Percentiles rank a stretch among this genome's conserved stretches.
Evolutionary conservation across 2,113 vertebrate species (phyloP).

Genomic region (Clarias magur): DNA sequence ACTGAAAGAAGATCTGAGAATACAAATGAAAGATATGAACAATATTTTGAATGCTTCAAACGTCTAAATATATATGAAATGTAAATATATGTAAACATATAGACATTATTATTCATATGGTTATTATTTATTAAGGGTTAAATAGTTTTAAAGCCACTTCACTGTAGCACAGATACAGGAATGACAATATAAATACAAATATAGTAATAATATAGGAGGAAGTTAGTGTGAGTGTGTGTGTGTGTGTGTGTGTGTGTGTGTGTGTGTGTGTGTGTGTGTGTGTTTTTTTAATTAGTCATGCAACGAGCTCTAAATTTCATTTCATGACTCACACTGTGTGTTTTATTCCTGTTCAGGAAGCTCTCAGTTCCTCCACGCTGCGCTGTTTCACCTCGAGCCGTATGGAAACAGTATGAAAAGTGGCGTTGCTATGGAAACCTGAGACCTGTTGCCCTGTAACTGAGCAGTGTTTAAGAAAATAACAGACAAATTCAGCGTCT

Average conservation of each 20-base stretch:
- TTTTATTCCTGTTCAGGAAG: background rate
- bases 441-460: background rate
- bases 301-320: background rate
- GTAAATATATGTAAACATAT: too few species aligned
- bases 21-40: too few species aligned
- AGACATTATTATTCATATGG: too few species aligned
- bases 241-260: background rate
- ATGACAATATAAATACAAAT: too few species aligned
- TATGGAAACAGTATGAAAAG: conserved; percentile 13
- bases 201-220: too few species aligned
- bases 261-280: background rate
- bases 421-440: background rate
- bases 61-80: too few species aligned
- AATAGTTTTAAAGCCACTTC: too few species aligned
- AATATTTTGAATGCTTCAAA: too few species aligned
- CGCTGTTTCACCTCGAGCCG: background rate
- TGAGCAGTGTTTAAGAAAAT: background rate
- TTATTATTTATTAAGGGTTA: too few species aligned
- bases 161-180: too few species aligned
- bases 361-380: background rate
- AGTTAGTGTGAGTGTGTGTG: background rate
- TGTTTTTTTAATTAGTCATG: background rate
- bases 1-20: too few species aligned
- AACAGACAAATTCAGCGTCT: background rate
- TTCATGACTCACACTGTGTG: background rate